A percentile compares a stretch with the other conserved stretches of the same genome.
These are phyloP conservation scores for Montipora capricornis DNA, from an alignment of 64 coral and sea anemone species.

Conservation along the genomic window DNA sequence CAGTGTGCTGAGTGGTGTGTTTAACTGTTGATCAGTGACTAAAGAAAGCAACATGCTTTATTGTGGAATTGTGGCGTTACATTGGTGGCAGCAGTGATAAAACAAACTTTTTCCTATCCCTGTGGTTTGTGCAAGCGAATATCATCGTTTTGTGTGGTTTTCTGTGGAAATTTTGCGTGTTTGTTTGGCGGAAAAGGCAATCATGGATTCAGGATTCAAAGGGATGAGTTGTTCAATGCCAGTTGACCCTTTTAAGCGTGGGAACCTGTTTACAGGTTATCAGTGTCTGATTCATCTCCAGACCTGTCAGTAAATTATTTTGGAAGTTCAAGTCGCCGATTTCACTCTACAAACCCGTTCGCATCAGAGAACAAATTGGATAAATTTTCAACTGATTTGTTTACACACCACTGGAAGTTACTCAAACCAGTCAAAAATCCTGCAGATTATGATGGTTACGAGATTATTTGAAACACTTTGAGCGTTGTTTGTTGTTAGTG, in stretches of 20 bases:
- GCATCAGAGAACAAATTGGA: not conserved
- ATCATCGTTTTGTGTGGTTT: not conserved
- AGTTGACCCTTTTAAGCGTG: too few species aligned
- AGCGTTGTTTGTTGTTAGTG: constrained; percentile 46
- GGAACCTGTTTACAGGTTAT: not conserved
- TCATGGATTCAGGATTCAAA: not conserved
- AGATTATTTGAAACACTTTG: constrained; percentile 47
- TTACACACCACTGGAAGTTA: constrained; percentile 13
- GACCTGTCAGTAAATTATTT: not conserved
- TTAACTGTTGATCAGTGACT: too few species aligned
- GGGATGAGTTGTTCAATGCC: constrained; percentile 5
- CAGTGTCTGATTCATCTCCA: constrained; percentile 8
- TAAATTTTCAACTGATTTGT: not conserved
- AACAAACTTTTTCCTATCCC: not conserved
- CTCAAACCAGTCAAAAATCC: constrained; percentile 24
- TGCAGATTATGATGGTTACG: constrained; percentile 39
- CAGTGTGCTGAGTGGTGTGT: too few species aligned
- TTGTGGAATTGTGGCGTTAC: not conserved
- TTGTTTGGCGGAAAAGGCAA: constrained; percentile 4
- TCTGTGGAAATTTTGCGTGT: not conserved
- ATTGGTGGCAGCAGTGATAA: constrained; percentile 24
- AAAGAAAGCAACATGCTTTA: too few species aligned
- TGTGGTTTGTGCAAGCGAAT: not conserved
- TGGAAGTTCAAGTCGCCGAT: too few species aligned
- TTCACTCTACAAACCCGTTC: not conserved